Percentiles rank a stretch among this genome's conserved stretches.
Conservation (phyloP, 1,140 invertebrate genomes). For the Agrilus planipennis region DNA sequence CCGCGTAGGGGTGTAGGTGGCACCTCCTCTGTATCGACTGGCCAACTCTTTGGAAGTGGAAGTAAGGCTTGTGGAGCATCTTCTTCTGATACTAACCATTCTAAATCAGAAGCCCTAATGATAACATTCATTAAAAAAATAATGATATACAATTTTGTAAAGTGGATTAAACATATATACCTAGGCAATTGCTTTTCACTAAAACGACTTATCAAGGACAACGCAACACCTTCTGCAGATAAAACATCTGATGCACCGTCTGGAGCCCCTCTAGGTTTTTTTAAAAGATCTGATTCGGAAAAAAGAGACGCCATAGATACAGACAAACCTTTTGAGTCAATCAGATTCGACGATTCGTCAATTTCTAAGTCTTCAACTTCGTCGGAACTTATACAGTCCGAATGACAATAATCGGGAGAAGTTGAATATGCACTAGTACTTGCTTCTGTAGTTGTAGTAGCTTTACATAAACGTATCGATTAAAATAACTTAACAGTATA, state of each 20-base stretch:
- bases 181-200: slow-evolving; percentile 61
- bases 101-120: slow-evolving; percentile 58
- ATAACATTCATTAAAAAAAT: not conserved
- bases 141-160: not conserved
- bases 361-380: slow-evolving; percentile 42
- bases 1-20: slow-evolving; percentile 51
- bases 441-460: slow-evolving; percentile 9
- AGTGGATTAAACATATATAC: slow-evolving; percentile 10
- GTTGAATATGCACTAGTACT: slow-evolving; percentile 39
- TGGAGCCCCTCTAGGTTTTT: slow-evolving; percentile 29
- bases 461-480: too few species aligned
- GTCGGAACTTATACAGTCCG: slow-evolving; percentile 40
- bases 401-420: slow-evolving; percentile 35
- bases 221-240: slow-evolving; percentile 68
- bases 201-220: slow-evolving; percentile 65
- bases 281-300: slow-evolving; percentile 42
- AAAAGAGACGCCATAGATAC: slow-evolving; percentile 52
- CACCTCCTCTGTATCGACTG: slow-evolving; percentile 36
- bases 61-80: slow-evolving; percentile 68
- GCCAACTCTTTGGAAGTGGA: slow-evolving; percentile 60
- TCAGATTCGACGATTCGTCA: slow-evolving; percentile 36
- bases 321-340: slow-evolving; percentile 39
- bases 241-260: slow-evolving; percentile 36
- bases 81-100: slow-evolving; percentile 70
- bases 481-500: too few species aligned